A percentile compares a stretch with the other conserved stretches of the same genome.
These are phyloP conservation scores for Mizuhopecten yessoensis DNA, from an alignment of 1,140 invertebrate species.

Conservation along the genomic window DNA sequence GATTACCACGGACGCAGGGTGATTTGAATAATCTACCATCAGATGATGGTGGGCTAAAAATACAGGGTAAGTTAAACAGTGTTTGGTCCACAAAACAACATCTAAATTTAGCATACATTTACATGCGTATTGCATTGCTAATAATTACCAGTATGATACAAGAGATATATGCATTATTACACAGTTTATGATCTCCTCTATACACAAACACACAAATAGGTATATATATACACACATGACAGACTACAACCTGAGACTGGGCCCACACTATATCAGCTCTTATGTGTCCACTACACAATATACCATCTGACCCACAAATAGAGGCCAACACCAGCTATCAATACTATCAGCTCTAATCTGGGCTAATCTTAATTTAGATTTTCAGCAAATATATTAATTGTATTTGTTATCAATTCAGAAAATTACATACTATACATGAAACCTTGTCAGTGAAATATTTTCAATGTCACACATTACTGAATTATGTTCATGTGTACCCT, in stretches of 20 bases:
- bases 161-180: neutral
- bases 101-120: neutral
- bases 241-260: neutral
- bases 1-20: too few species aligned
- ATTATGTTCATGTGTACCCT: neutral
- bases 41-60: too few species aligned
- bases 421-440: neutral
- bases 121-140: neutral
- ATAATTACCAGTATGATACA: neutral
- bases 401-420: neutral
- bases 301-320: neutral
- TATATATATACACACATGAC: neutral
- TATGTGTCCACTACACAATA: neutral
- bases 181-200: neutral
- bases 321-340: neutral
- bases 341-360: neutral
- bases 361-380: constrained; percentile 8
- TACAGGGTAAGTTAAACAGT: neutral
- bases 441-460: neutral
- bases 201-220: neutral
- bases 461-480: neutral
- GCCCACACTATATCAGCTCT: too few species aligned
- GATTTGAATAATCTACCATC: too few species aligned
- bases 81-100: neutral
- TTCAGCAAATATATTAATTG: neutral